Evolutionary conservation across 2,113 vertebrate species (phyloP).

Genomic region (Rhea pennata): DNA sequence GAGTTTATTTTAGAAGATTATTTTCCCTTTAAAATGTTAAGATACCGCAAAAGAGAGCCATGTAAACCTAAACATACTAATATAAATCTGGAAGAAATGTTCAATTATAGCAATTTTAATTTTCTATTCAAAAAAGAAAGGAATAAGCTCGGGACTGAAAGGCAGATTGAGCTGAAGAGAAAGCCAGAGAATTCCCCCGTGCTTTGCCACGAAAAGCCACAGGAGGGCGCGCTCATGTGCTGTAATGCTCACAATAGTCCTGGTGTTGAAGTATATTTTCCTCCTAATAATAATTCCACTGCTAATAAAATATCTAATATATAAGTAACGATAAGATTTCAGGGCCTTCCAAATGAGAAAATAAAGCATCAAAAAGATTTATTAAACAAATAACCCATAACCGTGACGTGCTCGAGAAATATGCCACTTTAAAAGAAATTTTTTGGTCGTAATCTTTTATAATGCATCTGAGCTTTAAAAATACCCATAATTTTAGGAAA

Average conservation of each 20-base stretch:
- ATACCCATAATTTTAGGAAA: slow-evolving; percentile 35
- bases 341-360: slow-evolving; percentile 70
- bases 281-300: slow-evolving; percentile 55
- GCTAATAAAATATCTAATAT: slow-evolving; percentile 75
- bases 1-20: not conserved
- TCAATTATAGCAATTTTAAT: not conserved
- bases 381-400: slow-evolving; percentile 65
- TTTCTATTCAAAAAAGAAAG: not conserved
- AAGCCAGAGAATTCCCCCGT: not conserved
- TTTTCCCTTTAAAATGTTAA: not conserved
- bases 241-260: not conserved
- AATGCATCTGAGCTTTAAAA: slow-evolving; percentile 44
- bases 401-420: slow-evolving; percentile 59
- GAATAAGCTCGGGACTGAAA: not conserved
- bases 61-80: not conserved
- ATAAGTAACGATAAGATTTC: slow-evolving; percentile 71
- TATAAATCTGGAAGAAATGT: not conserved
- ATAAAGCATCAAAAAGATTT: slow-evolving; percentile 67
- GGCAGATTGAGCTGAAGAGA: not conserved
- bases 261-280: not conserved
- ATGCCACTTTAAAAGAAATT: slow-evolving; percentile 40
- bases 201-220: slow-evolving; percentile 67
- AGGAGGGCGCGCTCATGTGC: slow-evolving; percentile 78
- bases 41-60: not conserved
- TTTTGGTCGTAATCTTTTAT: slow-evolving; percentile 51